phyloP scores from a whole-genome alignment of 1,140 invertebrate species.

The Phocides pigmalion region DNA sequence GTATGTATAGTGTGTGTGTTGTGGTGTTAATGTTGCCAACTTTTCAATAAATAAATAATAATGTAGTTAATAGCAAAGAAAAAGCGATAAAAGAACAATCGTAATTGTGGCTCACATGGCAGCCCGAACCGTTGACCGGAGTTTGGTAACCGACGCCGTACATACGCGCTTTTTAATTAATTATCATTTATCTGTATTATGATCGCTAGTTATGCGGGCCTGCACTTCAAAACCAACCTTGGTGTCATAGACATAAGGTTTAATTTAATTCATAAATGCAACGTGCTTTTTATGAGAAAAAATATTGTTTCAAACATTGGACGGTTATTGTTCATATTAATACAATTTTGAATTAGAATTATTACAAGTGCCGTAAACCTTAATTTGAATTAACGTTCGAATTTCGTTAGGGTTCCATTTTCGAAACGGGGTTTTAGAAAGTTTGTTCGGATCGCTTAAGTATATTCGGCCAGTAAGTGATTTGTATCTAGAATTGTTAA shows the following conservation, averaged over 20 bases:
- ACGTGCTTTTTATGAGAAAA: constrained; percentile 68
- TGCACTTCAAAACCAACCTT: constrained; percentile 39
- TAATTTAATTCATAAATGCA: constrained; percentile 32
- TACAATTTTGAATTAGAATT: constrained; percentile 74
- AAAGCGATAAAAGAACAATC: constrained; percentile 25
- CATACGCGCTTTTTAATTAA: constrained; percentile 77
- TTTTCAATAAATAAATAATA: no score
- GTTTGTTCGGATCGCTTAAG: neutral
- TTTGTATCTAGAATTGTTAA: neutral
- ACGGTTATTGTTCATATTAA: constrained; percentile 71
- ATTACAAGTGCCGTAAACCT: constrained; percentile 63
- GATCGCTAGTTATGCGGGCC: constrained; percentile 42
- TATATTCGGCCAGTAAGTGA: constrained; percentile 8
- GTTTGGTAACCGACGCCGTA: constrained; percentile 69
- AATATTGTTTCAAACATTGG: constrained; percentile 64
- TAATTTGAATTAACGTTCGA: constrained; percentile 71
- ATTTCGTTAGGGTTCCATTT: constrained; percentile 56
- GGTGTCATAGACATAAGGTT: constrained; percentile 38
- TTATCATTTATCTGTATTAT: constrained; percentile 70
- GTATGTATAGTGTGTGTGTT: no score
- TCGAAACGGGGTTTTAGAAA: constrained; percentile 21
- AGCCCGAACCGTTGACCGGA: constrained; percentile 52
- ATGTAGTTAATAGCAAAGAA: neutral
- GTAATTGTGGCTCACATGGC: constrained; percentile 31
- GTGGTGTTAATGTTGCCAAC: no score